These are phyloP conservation scores for Corapipo altera DNA, from an alignment of 2,113 vertebrate genomes.

Conservation along the genomic window DNA sequence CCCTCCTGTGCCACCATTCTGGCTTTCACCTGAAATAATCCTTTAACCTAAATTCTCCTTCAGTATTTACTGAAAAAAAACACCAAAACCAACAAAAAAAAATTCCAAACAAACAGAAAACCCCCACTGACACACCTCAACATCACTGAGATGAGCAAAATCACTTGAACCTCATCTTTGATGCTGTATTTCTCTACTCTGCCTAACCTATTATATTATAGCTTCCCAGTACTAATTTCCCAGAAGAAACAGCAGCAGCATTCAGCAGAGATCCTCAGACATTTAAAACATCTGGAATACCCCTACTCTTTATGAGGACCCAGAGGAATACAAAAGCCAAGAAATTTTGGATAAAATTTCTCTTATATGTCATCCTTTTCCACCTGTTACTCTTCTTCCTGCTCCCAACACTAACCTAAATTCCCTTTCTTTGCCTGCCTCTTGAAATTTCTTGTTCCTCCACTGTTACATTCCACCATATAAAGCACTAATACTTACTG, in stretches of 20 bases:
- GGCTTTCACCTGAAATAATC: neutral
- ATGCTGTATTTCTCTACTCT: neutral
- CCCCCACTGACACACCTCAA: neutral
- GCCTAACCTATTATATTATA: neutral
- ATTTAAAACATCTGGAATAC: neutral
- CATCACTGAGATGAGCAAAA: neutral
- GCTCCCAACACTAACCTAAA: neutral
- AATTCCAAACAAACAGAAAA: neutral
- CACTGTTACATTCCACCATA: neutral
- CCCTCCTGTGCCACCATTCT: neutral
- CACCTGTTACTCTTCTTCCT: fast-evolving
- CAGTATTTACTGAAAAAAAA: neutral
- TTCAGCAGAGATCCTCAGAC: neutral
- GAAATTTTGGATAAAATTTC: neutral
- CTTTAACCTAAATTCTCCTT: neutral
- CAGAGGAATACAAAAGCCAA: neutral
- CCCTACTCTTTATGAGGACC: neutral
- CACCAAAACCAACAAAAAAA: neutral
- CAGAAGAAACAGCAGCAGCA: neutral
- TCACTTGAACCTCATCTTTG: neutral
- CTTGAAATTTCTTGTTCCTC: neutral
- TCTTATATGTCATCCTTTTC: neutral
- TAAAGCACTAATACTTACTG: conserved; percentile 74
- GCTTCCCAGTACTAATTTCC: neutral
- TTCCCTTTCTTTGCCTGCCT: neutral